Evolutionary conservation across 2,888 invertebrate species (phyloP).

Genomic region (Drosophila infuscata): DNA sequence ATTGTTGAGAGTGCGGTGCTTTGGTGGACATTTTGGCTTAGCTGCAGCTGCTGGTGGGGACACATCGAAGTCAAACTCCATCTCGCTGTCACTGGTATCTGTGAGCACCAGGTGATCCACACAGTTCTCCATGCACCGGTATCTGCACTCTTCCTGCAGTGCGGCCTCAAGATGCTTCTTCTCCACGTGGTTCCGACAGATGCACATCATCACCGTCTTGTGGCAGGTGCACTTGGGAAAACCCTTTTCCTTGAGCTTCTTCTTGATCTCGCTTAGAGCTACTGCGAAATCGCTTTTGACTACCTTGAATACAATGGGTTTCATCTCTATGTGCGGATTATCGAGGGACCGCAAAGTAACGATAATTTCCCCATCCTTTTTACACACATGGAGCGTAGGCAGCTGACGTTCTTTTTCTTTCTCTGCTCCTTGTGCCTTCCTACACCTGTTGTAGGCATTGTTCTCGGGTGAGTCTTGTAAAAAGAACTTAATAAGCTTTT

Average conservation of each 20-base stretch:
- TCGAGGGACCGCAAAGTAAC: conserved; percentile 85
- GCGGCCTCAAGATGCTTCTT: conserved; percentile 85
- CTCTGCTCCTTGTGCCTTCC: conserved; percentile 81
- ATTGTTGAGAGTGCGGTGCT: conserved; percentile 86
- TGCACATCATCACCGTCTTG: conserved; percentile 84
- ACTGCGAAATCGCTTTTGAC: conserved; percentile 86
- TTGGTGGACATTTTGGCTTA: conserved; percentile 85
- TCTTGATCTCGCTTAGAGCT: conserved; percentile 86
- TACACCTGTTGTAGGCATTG: conserved; percentile 45
- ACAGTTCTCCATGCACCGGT: conserved; percentile 64
- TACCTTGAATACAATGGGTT: conserved; percentile 89
- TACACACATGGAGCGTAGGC: conserved; percentile 88
- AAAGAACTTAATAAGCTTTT: conserved; percentile 83
- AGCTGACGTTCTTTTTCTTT: conserved; percentile 76
- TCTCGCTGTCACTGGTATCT: conserved; percentile 85
- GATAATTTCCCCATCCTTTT: conserved; percentile 88
- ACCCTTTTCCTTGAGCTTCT: conserved; percentile 86
- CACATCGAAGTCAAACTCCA: conserved; percentile 89
- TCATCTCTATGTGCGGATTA: conserved; percentile 61
- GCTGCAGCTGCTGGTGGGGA: conserved; percentile 89
- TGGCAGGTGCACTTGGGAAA: conserved; percentile 87
- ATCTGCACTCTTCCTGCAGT: conserved; percentile 85
- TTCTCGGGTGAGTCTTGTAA: conserved; percentile 71
- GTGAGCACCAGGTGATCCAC: conserved; percentile 75
- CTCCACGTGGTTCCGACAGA: conserved; percentile 76